Evolutionary conservation across 1,140 invertebrate genomes (phyloP), one percentile per base, ranked within the genome.

Genomic region (Pogonomyrmex californicus): DNA sequence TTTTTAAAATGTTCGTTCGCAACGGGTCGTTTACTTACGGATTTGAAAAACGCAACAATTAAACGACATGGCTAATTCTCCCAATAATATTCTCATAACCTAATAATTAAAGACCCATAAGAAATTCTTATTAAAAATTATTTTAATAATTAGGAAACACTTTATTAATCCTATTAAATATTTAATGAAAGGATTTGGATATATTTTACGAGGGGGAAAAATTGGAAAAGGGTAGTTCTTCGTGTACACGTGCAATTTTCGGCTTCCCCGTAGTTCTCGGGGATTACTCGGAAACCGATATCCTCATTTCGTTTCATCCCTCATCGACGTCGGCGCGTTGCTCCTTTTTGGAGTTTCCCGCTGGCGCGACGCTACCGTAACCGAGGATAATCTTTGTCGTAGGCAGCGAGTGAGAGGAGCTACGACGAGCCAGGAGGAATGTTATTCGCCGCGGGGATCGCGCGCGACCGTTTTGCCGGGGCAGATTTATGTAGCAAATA

Each of bases 401-500:
- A 68, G 60, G 73, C 7, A 60, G 14, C 38, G 47, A 38, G 38
- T 58, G 38, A 78, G 51, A 81, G 65, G 51, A 81, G 65, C 44
- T 60, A 90, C 38, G 60, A 79, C 23, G 86, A 86, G 86, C 70
- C 65, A 78, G 75, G 62, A 78, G 82, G 76, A 90, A 90, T 88
- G 88, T 86, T 65, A 87, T 73, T 68, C 87, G 73, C 87, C 68
- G 47, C 68, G 87, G 85, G 89, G 86, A 54, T 60, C 75, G 51
- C 60, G 51, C 49, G 79, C 87, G 76, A 86, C 54, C 88, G 78
- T 90, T 89, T 89, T 56, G 36, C 65, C 73, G 63, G 75, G 76
- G 7, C 70, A 87, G 88, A 90, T 93, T 93, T 92, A 92, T 91
- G 88, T 86, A 85, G 90, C 90, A 93, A 92, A 93, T 91, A 93